Evolutionary conservation across 2,888 invertebrate species (phyloP), one percentile per base, ranked within the genome.

Genomic region (Herminia tarsipennalis): DNA sequence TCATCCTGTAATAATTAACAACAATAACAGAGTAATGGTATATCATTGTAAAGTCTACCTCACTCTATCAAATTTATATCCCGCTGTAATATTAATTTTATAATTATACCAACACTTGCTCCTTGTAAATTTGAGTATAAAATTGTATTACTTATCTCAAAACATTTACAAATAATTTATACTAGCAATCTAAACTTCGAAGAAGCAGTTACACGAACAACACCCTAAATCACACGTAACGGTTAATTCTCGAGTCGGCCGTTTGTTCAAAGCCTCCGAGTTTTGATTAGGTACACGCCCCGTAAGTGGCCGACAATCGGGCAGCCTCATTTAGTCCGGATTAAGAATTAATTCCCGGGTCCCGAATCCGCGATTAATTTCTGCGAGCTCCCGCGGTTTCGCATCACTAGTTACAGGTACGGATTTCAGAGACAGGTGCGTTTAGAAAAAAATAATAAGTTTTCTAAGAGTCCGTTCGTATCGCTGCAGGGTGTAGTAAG

Each of bases 331-430:
- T 76, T 70, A 61, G 64, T 56, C 49, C 45, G 74, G 77, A 76
- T 78, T 76, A 76, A 72, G 70, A 70, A 72, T 76, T 78, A 77
- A 77, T 76, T 76, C 72, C 54, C 46, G 61, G 66, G 64, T 60
- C 56, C 66, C 65, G 66, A 66, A 67, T 66, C 51, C 60, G 59
- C 76, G 66, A 77, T 76, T 78, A 76, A 78, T 75, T 73, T 71
- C 72, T 65, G 46, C 36, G 51, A 54, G 60, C 35, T 52, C 34
- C 50, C 52, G 64, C 34, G 60, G 65, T 63, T 65, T 57, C 47
- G 21, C 50, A 44, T 68, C 57, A 58, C 56, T 58, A 61, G 58
- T 41, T 21, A 40, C 76, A 74, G 77, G 59, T 61, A n/a, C 52
- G 71, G 56, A 73, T 65, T 71, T 14, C 47, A 54, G 45, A 30